Conservation (phyloP, 2,113 vertebrate species). For the Tonatia bakeri region DNA sequence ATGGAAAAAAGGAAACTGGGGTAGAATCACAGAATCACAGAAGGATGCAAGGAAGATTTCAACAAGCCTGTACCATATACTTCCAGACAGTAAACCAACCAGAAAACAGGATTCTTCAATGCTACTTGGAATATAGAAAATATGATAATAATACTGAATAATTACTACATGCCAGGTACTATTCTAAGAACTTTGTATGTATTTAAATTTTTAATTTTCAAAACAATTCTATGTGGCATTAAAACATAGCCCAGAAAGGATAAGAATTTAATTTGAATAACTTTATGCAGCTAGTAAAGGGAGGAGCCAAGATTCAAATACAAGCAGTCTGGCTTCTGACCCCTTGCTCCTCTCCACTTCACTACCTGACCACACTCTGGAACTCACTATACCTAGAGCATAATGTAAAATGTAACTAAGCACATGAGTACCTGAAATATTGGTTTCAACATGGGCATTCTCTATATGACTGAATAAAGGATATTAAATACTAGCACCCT, state of each 20-base stretch:
- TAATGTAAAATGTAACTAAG: neutral
- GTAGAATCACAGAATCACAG: neutral
- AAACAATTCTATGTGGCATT: neutral
- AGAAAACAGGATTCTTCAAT: neutral
- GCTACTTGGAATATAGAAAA: neutral
- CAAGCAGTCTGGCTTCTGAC: neutral
- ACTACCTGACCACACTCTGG: neutral
- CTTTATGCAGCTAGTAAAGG: neutral
- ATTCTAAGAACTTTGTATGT: neutral
- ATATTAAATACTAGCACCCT: neutral
- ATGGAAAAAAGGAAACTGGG: neutral
- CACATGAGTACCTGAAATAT: neutral
- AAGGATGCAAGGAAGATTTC: neutral
- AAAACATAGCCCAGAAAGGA: neutral
- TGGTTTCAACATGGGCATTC: neutral
- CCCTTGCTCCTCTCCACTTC: neutral
- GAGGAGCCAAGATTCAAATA: neutral
- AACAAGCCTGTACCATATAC: neutral
- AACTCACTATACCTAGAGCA: neutral
- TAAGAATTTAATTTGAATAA: neutral
- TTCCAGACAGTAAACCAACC: neutral
- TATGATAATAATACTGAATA: neutral
- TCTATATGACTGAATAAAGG: neutral
- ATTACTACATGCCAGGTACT: neutral
- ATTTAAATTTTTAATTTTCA: neutral